A percentile compares a stretch with the other conserved stretches of the same genome.
These are phyloP conservation scores for Salminus brasiliensis DNA, from an alignment of 2,113 vertebrate species.

Conservation along the genomic window DNA sequence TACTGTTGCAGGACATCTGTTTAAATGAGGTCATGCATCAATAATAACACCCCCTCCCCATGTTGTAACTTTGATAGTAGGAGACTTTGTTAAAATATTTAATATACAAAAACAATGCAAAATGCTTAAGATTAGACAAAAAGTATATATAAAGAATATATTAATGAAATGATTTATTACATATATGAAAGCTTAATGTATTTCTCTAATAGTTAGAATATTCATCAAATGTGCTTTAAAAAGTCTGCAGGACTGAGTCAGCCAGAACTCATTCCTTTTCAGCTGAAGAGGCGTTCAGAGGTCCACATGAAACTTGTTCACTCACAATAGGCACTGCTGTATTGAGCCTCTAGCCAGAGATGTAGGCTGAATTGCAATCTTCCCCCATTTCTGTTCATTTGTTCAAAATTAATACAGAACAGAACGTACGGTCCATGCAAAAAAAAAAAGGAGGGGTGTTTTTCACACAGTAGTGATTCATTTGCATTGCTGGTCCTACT, in stretches of 20 bases:
- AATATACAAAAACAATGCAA: no score
- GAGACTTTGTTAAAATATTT: no score
- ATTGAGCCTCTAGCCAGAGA: conserved; percentile 1
- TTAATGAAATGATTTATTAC: no score
- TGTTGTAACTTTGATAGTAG: not conserved
- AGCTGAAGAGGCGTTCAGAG: conserved; percentile 7
- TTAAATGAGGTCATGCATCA: not conserved
- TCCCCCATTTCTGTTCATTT: not conserved
- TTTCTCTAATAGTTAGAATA: no score
- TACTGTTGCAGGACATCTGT: not conserved
- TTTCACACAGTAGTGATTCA: not conserved
- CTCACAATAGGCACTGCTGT: conserved; percentile 10
- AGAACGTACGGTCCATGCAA: not conserved
- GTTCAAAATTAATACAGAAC: not conserved
- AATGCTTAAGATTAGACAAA: no score
- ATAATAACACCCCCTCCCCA: not conserved
- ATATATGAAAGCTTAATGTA: no score
- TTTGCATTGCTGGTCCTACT: conserved; percentile 5
- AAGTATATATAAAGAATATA: no score
- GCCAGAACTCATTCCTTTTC: not conserved
- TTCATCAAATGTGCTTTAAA: not conserved
- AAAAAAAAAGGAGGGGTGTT: not conserved
- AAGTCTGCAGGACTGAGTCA: conserved; percentile 2
- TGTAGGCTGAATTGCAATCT: conserved; percentile 32
- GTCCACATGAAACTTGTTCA: conserved; percentile 1